A percentile compares a stretch with the other conserved stretches of the same genome.
These are phyloP conservation scores for Thymallus thymallus DNA, from an alignment of 2,113 vertebrate species.

Conservation along the genomic window DNA sequence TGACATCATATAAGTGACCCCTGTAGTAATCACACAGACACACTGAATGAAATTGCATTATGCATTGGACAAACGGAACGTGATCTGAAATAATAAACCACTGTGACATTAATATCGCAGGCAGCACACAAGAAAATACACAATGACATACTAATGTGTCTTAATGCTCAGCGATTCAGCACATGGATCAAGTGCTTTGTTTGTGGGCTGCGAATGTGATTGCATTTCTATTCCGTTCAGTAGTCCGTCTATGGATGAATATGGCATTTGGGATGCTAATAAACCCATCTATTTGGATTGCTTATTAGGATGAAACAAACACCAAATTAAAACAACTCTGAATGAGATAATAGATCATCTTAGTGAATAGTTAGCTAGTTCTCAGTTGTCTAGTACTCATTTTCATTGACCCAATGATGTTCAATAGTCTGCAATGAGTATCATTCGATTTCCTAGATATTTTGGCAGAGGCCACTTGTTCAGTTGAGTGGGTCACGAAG, in stretches of 20 bases:
- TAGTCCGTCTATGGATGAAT: neutral
- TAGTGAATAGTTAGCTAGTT: neutral
- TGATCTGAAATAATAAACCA: conserved; percentile 10
- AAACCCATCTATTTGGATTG: conserved; percentile 9
- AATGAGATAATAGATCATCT: neutral
- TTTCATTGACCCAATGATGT: neutral
- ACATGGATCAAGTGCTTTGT: conserved; percentile 2
- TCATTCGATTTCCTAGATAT: neutral
- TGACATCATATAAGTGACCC: neutral
- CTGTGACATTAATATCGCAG: neutral
- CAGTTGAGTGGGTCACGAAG: conserved; percentile 7
- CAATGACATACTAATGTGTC: neutral
- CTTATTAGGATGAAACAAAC: conserved; percentile 11
- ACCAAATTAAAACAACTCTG: neutral
- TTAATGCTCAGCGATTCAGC: neutral
- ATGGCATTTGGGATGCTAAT: conserved; percentile 8
- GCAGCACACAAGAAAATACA: neutral
- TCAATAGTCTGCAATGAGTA: no score
- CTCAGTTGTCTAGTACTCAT: neutral
- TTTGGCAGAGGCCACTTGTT: neutral
- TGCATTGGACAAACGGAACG: conserved; percentile 11
- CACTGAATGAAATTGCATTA: conserved; percentile 1
- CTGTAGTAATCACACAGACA: conserved; percentile 5
- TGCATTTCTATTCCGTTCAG: conserved; percentile 3
- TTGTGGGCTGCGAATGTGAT: neutral